phyloP scores from a whole-genome alignment of 2,888 invertebrate genomes.

The Anoncus sp. region DNA sequence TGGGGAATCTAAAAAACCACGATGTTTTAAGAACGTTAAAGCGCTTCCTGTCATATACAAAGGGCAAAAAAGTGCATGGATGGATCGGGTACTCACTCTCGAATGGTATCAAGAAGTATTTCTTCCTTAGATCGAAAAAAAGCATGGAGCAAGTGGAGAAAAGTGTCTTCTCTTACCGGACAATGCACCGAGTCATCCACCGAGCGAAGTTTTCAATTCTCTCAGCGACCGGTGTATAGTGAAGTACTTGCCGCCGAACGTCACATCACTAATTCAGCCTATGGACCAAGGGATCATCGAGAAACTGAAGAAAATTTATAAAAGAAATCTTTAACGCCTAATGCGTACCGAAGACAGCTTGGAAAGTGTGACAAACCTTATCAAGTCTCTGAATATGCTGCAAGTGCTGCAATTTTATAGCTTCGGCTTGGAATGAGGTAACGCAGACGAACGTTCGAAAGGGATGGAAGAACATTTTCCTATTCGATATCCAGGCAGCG shows the following conservation, averaged over 20 bases:
- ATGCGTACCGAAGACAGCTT: not conserved
- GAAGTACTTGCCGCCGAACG: constrained; percentile 49
- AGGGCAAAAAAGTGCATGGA: constrained; percentile 68
- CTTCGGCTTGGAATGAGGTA: constrained; percentile 20
- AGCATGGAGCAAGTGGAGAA: constrained; percentile 30
- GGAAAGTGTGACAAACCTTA: not conserved
- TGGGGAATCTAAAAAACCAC: constrained; percentile 70
- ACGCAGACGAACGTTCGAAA: constrained; percentile 6
- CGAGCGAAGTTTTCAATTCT: constrained; percentile 37
- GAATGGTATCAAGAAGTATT: constrained; percentile 65
- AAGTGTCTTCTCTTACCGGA: constrained; percentile 50
- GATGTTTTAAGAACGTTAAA: constrained; percentile 66
- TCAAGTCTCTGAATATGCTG: constrained; percentile 16
- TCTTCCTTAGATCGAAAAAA: constrained; percentile 60
- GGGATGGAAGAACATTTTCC: constrained; percentile 32
- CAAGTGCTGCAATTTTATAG: constrained; percentile 25
- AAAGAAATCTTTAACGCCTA: too few relatives aligned
- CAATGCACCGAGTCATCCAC: constrained; percentile 52
- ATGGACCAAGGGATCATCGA: constrained; percentile 2
- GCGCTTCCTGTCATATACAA: constrained; percentile 59
- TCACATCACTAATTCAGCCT: constrained; percentile 45
- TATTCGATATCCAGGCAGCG: too few relatives aligned
- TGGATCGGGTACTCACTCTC: constrained; percentile 64
- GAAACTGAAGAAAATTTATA: constrained; percentile 27
- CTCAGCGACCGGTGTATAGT: constrained; percentile 34